Evolutionary conservation across 2,113 vertebrate genomes (phyloP).

Genomic region (Sphyrna mokarran): DNA sequence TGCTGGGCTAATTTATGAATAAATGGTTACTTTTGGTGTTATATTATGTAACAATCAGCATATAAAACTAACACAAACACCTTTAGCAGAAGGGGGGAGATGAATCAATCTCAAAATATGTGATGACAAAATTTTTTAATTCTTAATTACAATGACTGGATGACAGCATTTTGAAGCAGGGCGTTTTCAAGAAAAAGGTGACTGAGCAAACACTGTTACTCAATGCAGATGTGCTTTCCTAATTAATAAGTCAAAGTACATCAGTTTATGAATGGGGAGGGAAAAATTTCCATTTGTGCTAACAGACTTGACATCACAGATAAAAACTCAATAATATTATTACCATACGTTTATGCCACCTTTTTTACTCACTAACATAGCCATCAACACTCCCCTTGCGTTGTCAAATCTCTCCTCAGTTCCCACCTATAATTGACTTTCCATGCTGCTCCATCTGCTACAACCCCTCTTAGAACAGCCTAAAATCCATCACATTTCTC

Average conservation of each 20-base stretch:
- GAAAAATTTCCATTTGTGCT: neutral
- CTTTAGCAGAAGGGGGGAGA: neutral
- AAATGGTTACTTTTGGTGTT: neutral
- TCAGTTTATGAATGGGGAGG: neutral
- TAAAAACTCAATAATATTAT: neutral
- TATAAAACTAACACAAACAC: neutral
- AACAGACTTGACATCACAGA: neutral
- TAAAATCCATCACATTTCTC: no score
- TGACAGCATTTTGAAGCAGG: neutral
- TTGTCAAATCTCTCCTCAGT: no score
- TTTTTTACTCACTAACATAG: no score
- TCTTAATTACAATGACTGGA: neutral
- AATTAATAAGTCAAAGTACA: neutral
- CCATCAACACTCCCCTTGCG: no score
- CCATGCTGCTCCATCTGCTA: no score
- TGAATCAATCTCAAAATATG: neutral
- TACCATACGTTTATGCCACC: no score
- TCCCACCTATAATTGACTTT: no score
- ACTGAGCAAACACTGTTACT: neutral
- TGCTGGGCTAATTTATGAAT: neutral
- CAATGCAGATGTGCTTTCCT: neutral
- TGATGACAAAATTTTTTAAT: neutral
- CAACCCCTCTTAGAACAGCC: no score
- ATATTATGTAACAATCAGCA: neutral
- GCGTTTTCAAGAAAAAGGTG: neutral